These are phyloP conservation scores for Aphidius gifuensis DNA, from an alignment of 1,140 invertebrate genomes.

Conservation along the genomic window DNA sequence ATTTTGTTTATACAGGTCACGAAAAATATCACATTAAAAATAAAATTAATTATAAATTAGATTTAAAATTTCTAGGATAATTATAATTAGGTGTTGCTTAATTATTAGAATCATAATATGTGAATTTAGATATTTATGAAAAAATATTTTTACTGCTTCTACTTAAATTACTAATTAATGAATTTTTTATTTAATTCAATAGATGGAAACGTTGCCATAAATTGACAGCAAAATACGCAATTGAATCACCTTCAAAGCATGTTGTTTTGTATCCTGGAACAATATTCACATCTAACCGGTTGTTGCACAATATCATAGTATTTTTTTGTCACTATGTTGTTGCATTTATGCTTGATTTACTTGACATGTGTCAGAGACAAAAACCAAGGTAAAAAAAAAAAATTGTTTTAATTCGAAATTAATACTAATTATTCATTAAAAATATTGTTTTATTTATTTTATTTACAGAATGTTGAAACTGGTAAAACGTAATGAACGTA, in stretches of 20 bases:
- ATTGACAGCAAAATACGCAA: conserved; percentile 68
- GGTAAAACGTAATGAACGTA: conserved; percentile 73
- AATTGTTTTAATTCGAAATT: conserved; percentile 44
- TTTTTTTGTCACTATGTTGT: conserved; percentile 74
- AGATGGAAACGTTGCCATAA: conserved; percentile 76
- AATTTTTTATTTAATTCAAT: background rate
- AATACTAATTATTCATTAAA: background rate
- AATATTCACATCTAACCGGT: conserved; percentile 69
- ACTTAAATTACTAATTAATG: background rate
- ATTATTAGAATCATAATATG: too few species aligned
- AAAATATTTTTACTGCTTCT: too few species aligned
- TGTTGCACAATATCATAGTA: conserved; percentile 70
- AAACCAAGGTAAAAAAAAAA: conserved; percentile 70
- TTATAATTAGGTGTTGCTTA: too few species aligned
- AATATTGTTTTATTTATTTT: background rate
- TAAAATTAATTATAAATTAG: too few species aligned
- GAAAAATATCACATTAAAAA: too few species aligned
- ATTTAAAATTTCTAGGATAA: too few species aligned
- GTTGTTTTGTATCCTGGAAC: conserved; percentile 83
- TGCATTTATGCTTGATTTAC: conserved; percentile 72
- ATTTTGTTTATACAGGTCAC: too few species aligned
- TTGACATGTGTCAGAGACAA: conserved; percentile 65
- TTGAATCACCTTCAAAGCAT: conserved; percentile 74
- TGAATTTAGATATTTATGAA: too few species aligned
- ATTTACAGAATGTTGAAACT: conserved; percentile 75